Conservation (phyloP, 2,113 vertebrate genomes). For the Macroglossus sobrinus region DNA sequence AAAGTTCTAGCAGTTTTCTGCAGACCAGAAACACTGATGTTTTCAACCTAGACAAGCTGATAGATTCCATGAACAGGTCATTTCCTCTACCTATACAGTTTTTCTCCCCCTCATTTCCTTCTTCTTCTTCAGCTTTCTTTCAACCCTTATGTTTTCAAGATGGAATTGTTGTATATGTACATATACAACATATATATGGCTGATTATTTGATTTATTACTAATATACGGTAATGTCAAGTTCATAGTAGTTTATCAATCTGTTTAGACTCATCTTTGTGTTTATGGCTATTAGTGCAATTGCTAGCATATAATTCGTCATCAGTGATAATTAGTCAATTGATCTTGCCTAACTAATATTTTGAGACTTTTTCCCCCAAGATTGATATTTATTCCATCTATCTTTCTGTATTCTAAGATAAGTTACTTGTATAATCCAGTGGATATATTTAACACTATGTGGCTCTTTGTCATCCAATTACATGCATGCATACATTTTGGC, state of each 20-base stretch:
- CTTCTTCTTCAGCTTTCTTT: neutral
- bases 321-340: neutral
- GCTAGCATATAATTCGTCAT: neutral
- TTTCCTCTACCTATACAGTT: neutral
- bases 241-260: neutral
- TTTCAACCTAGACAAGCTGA: neutral
- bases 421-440: neutral
- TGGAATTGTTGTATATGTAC: neutral
- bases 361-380: neutral
- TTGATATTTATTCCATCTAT: neutral
- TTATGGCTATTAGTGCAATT: neutral
- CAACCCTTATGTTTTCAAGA: neutral
- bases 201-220: neutral
- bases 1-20: neutral
- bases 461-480: neutral
- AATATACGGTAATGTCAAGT: neutral
- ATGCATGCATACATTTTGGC: neutral
- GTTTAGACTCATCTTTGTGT: neutral
- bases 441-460: neutral
- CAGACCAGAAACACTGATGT: neutral
- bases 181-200: neutral
- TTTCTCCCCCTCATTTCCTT: neutral
- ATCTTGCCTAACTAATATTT: neutral
- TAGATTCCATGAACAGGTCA: neutral
- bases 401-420: neutral